Evolutionary conservation across 2,888 invertebrate genomes (phyloP), one percentile per base, ranked within the genome.

Genomic region (Drosophila peninsularis): DNA sequence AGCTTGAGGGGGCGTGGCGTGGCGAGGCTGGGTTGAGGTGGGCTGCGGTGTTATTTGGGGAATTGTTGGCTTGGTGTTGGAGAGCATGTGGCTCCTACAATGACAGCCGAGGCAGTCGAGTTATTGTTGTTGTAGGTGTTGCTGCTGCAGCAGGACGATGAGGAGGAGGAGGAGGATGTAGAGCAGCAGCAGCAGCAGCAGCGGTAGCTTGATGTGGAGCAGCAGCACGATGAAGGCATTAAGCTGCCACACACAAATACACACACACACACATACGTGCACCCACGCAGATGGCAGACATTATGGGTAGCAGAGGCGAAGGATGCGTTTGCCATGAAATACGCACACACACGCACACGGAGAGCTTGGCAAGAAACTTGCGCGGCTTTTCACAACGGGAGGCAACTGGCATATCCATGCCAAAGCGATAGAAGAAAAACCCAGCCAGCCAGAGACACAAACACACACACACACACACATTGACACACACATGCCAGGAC

Each of bases 291-390:
- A 50, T 63, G 75, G 62, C 69, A 68, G 84, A 70, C 74, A 77
- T 88, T 82, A 82, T 80, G 74, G 69, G 61, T 86, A 56, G 61
- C 65, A 74, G 49, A 61, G 61, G 76, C 88, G 82, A 89, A 85
- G 87, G 87, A 89, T 90, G 90, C 85, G 85, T 87, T 81, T 75
- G 78, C 88, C 71, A 88, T 87, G 85, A 63, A 80, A 78, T 58
- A 78, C 72, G 69, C 79, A 84, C 64, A 62, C 60, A 60, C 42
- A 13, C 42, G 1, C 19, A 13, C 41, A 19, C 19, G 70, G 53
- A 60, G 61, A 83, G 80, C 53, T 83, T 80, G 80, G 84, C 78
- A 83, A 80, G 78, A 80, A 83, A 81, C 74, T 78, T 74, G 70
- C 74, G 71, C 67, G 67, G 66, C 64, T 82, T 71, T 82, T 78